Conservation (phyloP, 2,888 invertebrate species). For the Mantis religiosa region DNA sequence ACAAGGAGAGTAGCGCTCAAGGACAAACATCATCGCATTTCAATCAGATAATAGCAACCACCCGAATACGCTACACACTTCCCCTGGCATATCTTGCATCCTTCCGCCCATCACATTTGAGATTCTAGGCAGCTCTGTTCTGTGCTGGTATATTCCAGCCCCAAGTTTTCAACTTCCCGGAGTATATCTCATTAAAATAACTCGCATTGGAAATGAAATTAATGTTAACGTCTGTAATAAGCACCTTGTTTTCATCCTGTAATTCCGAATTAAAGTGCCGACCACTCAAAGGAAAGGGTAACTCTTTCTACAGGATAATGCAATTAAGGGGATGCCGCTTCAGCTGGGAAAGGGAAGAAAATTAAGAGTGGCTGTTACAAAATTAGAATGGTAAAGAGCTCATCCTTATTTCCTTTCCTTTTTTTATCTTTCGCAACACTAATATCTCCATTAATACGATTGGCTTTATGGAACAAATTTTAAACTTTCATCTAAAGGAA, state of each 20-base stretch:
- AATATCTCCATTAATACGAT: background rate
- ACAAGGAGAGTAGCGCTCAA: too few relatives aligned
- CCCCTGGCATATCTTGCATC: too few relatives aligned
- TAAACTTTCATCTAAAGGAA: background rate
- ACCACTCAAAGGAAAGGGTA: background rate
- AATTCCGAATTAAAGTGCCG: background rate
- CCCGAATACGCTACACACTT: too few relatives aligned
- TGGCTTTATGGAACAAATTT: background rate
- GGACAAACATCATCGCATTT: too few relatives aligned
- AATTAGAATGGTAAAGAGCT: background rate
- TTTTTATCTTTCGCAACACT: background rate
- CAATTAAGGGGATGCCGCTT: background rate
- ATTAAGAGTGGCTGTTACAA: background rate
- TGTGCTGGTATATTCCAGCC: too few relatives aligned
- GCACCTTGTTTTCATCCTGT: background rate
- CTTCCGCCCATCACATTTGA: too few relatives aligned
- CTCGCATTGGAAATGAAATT: background rate
- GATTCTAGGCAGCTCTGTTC: too few relatives aligned
- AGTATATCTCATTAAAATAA: background rate
- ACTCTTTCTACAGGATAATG: background rate
- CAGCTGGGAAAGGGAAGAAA: background rate
- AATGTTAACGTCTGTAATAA: background rate
- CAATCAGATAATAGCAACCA: too few relatives aligned
- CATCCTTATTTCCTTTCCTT: background rate
- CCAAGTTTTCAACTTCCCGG: background rate